Percentiles rank a stretch among this genome's conserved stretches.
Conservation (phyloP, 2,888 invertebrate species). For the Auanema sp. region DNA sequence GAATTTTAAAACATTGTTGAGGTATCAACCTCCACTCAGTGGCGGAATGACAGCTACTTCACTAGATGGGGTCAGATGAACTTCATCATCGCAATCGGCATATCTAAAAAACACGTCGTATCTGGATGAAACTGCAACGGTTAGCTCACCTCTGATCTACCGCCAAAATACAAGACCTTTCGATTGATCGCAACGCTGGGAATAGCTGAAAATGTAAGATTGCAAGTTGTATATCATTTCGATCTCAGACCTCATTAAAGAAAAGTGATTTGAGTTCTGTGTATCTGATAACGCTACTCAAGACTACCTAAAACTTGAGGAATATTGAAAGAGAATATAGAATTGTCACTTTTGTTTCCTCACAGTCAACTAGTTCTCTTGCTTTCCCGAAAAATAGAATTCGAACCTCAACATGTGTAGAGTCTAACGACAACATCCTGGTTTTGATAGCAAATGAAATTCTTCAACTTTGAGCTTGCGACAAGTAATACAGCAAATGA, state of each 20-base stretch:
- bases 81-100: conserved; percentile 19
- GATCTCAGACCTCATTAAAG: not conserved
- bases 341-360: conserved; percentile 20
- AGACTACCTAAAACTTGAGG: not conserved
- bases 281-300: too few species aligned
- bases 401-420: conserved; percentile 21
- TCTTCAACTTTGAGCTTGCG: too few species aligned
- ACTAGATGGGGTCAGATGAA: conserved; percentile 27
- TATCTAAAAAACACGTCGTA: conserved; percentile 24
- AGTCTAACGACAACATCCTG: too few species aligned
- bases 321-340: not conserved
- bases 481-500: too few species aligned
- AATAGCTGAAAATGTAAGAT: conserved; percentile 26
- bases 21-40: conserved; percentile 37
- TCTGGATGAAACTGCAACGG: not conserved
- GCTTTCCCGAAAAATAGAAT: conserved; percentile 47
- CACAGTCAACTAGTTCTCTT: conserved; percentile 30
- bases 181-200: conserved; percentile 26
- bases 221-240: too few species aligned
- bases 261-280: not conserved
- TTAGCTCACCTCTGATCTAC: conserved; percentile 36
- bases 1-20: too few species aligned
- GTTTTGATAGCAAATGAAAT: too few species aligned
- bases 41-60: conserved; percentile 49
- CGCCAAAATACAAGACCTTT: conserved; percentile 31